Evolutionary conservation across 2,888 invertebrate species (phyloP).

Genomic region (Sericinus montela): DNA sequence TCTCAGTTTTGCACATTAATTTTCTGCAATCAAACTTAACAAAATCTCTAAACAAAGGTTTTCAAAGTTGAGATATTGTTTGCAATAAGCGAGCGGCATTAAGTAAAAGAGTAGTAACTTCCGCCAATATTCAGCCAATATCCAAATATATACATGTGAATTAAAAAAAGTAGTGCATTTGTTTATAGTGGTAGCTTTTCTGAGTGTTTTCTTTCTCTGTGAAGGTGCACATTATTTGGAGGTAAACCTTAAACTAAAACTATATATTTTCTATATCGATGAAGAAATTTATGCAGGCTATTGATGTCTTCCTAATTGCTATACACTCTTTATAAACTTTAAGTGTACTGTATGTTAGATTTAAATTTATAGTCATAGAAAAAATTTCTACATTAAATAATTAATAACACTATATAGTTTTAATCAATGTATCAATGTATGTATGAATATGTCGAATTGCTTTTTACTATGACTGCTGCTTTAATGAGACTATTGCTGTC

Average conservation of each 20-base stretch:
- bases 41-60: too few species aligned
- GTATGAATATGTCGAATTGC: conserved; percentile 5
- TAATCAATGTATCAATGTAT: conserved; percentile 1
- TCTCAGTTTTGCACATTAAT: too few species aligned
- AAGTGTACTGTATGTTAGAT: conserved; percentile 66
- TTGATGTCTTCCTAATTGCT: conserved; percentile 79
- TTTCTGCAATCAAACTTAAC: too few species aligned
- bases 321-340: conserved; percentile 71
- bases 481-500: conserved; percentile 20
- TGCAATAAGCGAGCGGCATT: too few species aligned
- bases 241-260: conserved; percentile 28
- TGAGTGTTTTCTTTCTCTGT: conserved; percentile 2
- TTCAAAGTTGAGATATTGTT: too few species aligned
- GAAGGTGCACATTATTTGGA: conserved; percentile 10
- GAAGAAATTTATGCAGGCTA: conserved; percentile 76
- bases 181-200: not conserved
- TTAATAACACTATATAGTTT: conserved; percentile 11
- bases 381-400: conserved; percentile 3
- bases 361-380: conserved; percentile 21
- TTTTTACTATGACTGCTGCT: conserved; percentile 20
- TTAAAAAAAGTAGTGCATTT: too few species aligned
- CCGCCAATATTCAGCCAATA: too few species aligned
- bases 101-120: too few species aligned
- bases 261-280: conserved; percentile 59
- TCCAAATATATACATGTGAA: too few species aligned